phyloP scores from a whole-genome alignment of 2,797 vertebrate species.

The Rhynchotus rufescens region DNA sequence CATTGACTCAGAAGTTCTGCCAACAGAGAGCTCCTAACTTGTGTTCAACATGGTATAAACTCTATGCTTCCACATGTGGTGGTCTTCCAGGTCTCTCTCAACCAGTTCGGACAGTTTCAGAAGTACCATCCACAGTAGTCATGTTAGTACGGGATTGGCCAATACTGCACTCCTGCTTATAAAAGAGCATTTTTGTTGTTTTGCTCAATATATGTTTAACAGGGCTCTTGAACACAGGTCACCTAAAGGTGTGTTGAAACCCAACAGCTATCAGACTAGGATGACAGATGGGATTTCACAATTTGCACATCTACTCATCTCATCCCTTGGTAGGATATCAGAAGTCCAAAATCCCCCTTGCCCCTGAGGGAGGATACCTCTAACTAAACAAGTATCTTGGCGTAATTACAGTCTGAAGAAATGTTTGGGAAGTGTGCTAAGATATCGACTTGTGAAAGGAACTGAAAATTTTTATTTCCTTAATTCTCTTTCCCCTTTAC shows the following conservation, averaged over 20 bases:
- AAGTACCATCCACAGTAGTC: neutral
- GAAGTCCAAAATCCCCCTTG: neutral
- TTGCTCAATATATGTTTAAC: constrained; percentile 1
- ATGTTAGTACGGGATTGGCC: neutral
- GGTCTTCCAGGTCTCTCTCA: neutral
- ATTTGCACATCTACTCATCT: neutral
- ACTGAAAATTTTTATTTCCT: neutral
- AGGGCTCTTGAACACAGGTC: constrained; percentile 7
- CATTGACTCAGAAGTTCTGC: neutral
- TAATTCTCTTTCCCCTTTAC: neutral
- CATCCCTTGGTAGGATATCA: neutral
- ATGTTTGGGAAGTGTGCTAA: neutral
- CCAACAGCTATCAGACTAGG: neutral
- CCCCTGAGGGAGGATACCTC: neutral
- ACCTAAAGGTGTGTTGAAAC: constrained; percentile 26
- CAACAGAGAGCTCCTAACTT: neutral
- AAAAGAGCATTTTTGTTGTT: neutral
- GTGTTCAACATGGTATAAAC: neutral
- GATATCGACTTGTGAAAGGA: neutral
- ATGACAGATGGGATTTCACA: neutral
- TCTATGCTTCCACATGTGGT: neutral
- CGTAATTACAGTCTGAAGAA: neutral
- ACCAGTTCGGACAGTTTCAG: neutral
- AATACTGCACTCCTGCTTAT: neutral
- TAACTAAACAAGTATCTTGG: neutral